Percentiles rank a stretch among this genome's conserved stretches.
Evolutionary conservation across 2,888 invertebrate species (phyloP).

Genomic region (Tachina grossa): DNA sequence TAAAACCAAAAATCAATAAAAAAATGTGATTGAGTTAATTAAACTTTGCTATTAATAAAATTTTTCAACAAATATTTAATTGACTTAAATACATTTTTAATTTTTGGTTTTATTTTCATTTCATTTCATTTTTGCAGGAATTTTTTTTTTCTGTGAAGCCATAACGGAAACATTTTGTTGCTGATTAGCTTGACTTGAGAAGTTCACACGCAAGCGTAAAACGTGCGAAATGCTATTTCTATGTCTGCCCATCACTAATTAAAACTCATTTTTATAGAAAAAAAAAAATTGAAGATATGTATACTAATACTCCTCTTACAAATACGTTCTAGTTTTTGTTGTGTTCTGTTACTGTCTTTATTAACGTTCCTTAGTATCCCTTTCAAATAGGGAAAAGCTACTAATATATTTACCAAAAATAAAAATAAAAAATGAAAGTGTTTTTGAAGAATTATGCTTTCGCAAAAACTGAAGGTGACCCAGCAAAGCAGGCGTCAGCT

Average conservation of each 20-base stretch:
- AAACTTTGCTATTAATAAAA: too few species aligned
- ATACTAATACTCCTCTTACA: not conserved
- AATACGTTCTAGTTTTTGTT: slow-evolving; percentile 20
- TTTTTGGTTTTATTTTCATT: too few species aligned
- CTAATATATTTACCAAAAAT: slow-evolving; percentile 34
- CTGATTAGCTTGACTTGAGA: not conserved
- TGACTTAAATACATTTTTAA: too few species aligned
- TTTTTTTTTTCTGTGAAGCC: too few species aligned
- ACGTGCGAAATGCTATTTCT: not conserved
- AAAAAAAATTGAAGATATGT: not conserved
- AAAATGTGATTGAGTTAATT: too few species aligned
- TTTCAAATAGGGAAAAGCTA: slow-evolving; percentile 20
- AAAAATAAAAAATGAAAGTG: slow-evolving; percentile 75
- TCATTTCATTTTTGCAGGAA: too few species aligned
- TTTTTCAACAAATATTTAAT: too few species aligned
- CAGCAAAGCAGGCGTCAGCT: slow-evolving; percentile 18
- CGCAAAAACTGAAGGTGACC: slow-evolving; percentile 41
- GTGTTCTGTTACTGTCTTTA: slow-evolving; percentile 20
- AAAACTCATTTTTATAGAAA: not conserved
- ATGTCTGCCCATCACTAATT: not conserved
- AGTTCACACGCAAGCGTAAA: not conserved
- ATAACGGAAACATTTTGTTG: too few species aligned
- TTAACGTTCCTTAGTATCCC: slow-evolving; percentile 51
- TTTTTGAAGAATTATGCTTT: slow-evolving; percentile 78
- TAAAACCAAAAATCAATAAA: too few species aligned